Evolutionary conservation across 1,140 invertebrate genomes (phyloP), one percentile per base, ranked within the genome.

Genomic region (Drosophila mauritiana): DNA sequence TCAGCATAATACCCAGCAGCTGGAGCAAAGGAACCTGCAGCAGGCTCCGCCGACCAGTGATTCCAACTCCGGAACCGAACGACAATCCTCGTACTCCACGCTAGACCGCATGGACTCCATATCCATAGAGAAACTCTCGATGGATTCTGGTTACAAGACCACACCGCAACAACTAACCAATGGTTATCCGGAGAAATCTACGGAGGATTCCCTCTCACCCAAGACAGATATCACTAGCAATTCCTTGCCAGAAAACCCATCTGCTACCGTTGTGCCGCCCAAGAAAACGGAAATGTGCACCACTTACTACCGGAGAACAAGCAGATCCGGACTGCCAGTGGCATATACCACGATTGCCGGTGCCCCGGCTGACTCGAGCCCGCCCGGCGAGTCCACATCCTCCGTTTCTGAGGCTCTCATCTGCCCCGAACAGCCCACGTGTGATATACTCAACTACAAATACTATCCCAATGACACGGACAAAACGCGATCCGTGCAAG

Each of bases 1-100:
- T 20, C 94, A 95, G 78, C 94, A 94, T 69, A 94, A 94, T 72
- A 90, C 91, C 1, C 90, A 92, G 48, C 88, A 90, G 31, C 10
- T 91, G 67, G 83, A 92, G 69, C 88, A 85, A 15, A 48, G 89
- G 13, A 76, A 80, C 15, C 75, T 89, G 20, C 89, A 90, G 22
- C 80, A 61, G 45, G 84, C 90, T 11, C 49, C 70, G 7, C 39
- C 72, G 8, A 27, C 72, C 22, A 91, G 81, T 15, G 88, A 86
- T 17, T 91, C 91, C 3, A 90, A 77, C n/a, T 90, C 91, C 31
- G 88, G 74, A 42, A 90, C 86, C 0, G 88, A 92, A 39, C 62
- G 82, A 0, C 81, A 91, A n/a, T 91, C 90, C 4, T 85, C 90
- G 0, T 91, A 88, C 54, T 91, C 91, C 4, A 92, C 88, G 0